Percentiles rank a stretch among this genome's conserved stretches.
These are phyloP conservation scores for Artibeus lituratus DNA, from an alignment of 2,797 vertebrate species.

Conservation along the genomic window DNA sequence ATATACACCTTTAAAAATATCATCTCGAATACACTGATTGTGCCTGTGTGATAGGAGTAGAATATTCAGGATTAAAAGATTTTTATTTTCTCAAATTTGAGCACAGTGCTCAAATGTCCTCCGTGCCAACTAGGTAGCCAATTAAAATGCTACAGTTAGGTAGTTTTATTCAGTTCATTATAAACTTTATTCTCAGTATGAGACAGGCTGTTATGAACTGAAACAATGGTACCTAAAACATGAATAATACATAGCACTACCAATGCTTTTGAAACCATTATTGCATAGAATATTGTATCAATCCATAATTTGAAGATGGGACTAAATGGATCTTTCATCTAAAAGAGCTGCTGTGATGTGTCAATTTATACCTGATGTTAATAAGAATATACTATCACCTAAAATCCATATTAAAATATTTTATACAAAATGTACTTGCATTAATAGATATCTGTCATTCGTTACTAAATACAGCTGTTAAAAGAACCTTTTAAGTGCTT, in stretches of 20 bases:
- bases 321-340: slow-evolving; percentile 68
- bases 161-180: slow-evolving; percentile 26
- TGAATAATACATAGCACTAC: slow-evolving; percentile 72
- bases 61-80: neutral
- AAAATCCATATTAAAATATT: slow-evolving; percentile 72
- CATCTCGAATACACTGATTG: neutral
- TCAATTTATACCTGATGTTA: slow-evolving; percentile 65
- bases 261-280: slow-evolving; percentile 43
- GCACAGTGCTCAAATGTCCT: neutral
- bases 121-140: neutral
- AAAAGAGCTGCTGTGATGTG: slow-evolving; percentile 57
- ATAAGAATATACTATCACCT: slow-evolving; percentile 60
- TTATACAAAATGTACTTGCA: slow-evolving; percentile 58
- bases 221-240: slow-evolving; percentile 65
- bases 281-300: slow-evolving; percentile 58
- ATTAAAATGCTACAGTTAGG: neutral
- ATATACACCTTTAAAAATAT: neutral
- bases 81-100: slow-evolving; percentile 18
- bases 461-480: slow-evolving; percentile 75
- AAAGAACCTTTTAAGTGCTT: slow-evolving; percentile 71
- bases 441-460: slow-evolving; percentile 76
- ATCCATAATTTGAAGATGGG: slow-evolving; percentile 66
- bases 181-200: neutral
- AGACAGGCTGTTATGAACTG: slow-evolving; percentile 49
- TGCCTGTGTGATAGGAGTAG: neutral